A percentile compares a stretch with the other conserved stretches of the same genome.
These are phyloP conservation scores for Nomada fucata DNA, from an alignment of 2,888 invertebrate genomes.

Conservation along the genomic window DNA sequence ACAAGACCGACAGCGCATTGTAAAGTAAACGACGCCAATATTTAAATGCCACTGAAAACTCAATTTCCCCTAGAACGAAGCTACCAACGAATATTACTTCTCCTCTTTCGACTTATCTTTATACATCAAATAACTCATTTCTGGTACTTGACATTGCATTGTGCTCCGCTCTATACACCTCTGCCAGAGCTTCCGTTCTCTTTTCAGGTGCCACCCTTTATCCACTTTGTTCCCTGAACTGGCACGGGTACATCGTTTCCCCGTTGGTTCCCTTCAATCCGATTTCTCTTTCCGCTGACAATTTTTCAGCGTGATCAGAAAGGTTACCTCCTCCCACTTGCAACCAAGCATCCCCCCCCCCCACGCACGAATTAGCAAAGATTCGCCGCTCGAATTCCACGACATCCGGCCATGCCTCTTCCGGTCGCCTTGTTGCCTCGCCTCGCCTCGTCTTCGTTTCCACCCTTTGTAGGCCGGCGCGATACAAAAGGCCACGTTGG, in stretches of 20 bases:
- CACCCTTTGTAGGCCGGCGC: slow-evolving; percentile 29
- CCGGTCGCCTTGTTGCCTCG: slow-evolving; percentile 42
- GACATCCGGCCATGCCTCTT: slow-evolving; percentile 44
- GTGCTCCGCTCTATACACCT: background rate
- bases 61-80: background rate
- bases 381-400: slow-evolving; percentile 61
- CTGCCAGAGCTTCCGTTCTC: slow-evolving; percentile 27
- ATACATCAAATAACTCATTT: background rate
- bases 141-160: background rate
- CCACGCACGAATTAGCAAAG: slow-evolving; percentile 66
- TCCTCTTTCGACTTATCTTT: background rate
- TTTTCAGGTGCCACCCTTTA: slow-evolving; percentile 16
- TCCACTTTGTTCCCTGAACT: slow-evolving; percentile 22
- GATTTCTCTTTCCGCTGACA: slow-evolving; percentile 33
- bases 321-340: slow-evolving; percentile 50
- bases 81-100: background rate
- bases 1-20: too few relatives aligned
- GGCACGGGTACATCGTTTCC: slow-evolving; percentile 44
- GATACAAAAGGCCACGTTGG: slow-evolving; percentile 50
- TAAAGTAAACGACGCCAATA: background rate
- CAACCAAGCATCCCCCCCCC: slow-evolving; percentile 58
- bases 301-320: slow-evolving; percentile 39
- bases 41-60: background rate
- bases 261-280: slow-evolving; percentile 36
- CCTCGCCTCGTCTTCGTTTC: slow-evolving; percentile 9